Percentiles rank a stretch among this genome's conserved stretches.
These are phyloP conservation scores for Aphelenchoides besseyi DNA, from an alignment of 1,140 invertebrate genomes.

Conservation along the genomic window DNA sequence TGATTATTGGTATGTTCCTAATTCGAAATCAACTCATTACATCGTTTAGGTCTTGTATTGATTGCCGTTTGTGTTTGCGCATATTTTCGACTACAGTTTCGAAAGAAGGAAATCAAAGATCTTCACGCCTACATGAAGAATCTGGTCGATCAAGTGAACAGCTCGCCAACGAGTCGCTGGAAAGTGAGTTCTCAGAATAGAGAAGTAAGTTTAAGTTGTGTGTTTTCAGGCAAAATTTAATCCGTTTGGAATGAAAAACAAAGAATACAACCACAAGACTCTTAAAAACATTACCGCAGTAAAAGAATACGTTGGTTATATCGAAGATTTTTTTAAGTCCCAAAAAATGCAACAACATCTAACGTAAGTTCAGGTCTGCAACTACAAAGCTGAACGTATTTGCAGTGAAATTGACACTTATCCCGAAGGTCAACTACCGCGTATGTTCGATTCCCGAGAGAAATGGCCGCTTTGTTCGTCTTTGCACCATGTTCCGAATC, in stretches of 20 bases:
- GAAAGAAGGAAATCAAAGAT: conserved; percentile 19
- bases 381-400: not conserved
- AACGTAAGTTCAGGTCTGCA: conserved; percentile 27
- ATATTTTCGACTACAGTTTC: conserved; percentile 26
- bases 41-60: conserved; percentile 9
- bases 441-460: conserved; percentile 44
- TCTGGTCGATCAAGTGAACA: conserved; percentile 32
- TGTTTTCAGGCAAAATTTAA: conserved; percentile 45
- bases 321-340: conserved; percentile 42
- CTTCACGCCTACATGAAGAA: conserved; percentile 30
- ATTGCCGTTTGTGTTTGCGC: conserved; percentile 12
- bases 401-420: conserved; percentile 39
- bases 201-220: not conserved
- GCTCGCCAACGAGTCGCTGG: conserved; percentile 28
- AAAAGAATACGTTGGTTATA: conserved; percentile 45
- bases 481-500: conserved; percentile 62
- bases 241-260: conserved; percentile 42
- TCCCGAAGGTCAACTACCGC: conserved; percentile 34
- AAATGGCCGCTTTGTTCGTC: conserved; percentile 46
- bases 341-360: conserved; percentile 43
- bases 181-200: conserved; percentile 23
- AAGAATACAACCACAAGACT: conserved; percentile 44
- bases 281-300: conserved; percentile 45
- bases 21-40: conserved; percentile 1
- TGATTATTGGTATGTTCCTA: not conserved